Evolutionary conservation across 2,113 vertebrate species (phyloP), one percentile per base, ranked within the genome.

Genomic region (Alces alces): DNA sequence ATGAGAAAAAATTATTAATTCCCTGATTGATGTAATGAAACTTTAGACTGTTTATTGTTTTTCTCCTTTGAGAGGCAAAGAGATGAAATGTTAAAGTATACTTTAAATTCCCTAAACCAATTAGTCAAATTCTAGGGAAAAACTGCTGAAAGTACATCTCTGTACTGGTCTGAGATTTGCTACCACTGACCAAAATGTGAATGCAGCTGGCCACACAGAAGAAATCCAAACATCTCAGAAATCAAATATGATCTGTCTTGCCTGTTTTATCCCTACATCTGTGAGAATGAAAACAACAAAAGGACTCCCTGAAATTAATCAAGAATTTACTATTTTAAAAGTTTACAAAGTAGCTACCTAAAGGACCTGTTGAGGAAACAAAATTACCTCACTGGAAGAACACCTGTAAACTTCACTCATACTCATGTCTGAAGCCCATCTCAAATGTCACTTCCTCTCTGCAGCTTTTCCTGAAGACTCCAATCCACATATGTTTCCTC

Each of bases 201-300:
- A 47, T 55, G 25, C 30, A 57, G 7, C 30, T 78, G 73, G 66
- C 73, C 92, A 94, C 19, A 66, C 54, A 88, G 47, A 43, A 23
- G 30, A 82, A 86, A 64, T 52, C 36, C 6, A 43, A 85, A 92
- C 28, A 73, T 50, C 54, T 52, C 61, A 36, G 70, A 60, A 85
- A 39, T 39, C n/a, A 39, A 39, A 92, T 80, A 60, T 6, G 7
- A n/a, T 82, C 50, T 95, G 19, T 64, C 61, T 73, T 57, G 27
- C 3, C 61, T 52, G 7, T 52, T 94, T 97, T 61, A 93, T 70
- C 28, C 9, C 36, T n/a, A 28, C 39, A 64, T 6, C 19, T 83
- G 25, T 70, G 27, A 91, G 96, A 95, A 91, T 70, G 64, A 86
- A 91, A 93, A 96, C 36, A 61, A 28, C 70, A 50, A 95, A 95